Evolutionary conservation across 2,797 vertebrate species (phyloP).

Genomic region (Alcedo quadribrachys): DNA sequence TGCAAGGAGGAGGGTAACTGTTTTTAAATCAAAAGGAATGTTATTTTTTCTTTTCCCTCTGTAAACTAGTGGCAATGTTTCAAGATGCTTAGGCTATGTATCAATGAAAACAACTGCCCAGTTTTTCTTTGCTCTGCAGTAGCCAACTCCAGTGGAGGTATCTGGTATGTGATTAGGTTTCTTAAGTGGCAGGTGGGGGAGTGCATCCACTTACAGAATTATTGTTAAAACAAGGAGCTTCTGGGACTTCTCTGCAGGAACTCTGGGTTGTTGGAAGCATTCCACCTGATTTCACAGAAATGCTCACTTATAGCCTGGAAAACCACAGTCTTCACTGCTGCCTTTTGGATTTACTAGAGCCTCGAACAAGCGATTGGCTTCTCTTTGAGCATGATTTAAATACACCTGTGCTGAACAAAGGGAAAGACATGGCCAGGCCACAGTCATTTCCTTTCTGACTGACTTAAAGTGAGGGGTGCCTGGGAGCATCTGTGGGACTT

Average conservation of each 20-base stretch:
- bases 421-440: background rate
- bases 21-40: slow-evolving; percentile 30
- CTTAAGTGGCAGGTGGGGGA: slow-evolving; percentile 40
- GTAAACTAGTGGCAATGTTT: slow-evolving; percentile 27
- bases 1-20: slow-evolving; percentile 12
- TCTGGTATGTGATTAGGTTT: slow-evolving; percentile 53
- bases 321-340: background rate
- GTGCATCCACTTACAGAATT: slow-evolving; percentile 16
- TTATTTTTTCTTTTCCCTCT: slow-evolving; percentile 14
- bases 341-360: slow-evolving; percentile 10
- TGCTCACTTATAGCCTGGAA: background rate
- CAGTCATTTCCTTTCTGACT: background rate
- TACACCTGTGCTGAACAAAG: background rate
- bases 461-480: background rate
- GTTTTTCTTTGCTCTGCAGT: slow-evolving; percentile 28
- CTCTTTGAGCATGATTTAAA: slow-evolving; percentile 30
- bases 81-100: slow-evolving; percentile 24
- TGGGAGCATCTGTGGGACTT: background rate
- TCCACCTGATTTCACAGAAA: slow-evolving; percentile 42
- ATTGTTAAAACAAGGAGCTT: slow-evolving; percentile 50
- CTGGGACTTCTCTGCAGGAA: slow-evolving; percentile 34
- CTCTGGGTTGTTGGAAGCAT: slow-evolving; percentile 22
- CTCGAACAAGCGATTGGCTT: slow-evolving; percentile 19
- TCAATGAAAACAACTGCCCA: slow-evolving; percentile 26
- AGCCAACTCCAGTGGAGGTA: slow-evolving; percentile 10